Base-by-base conservation (phyloP, 2,797 vertebrate species). In the Danio aesculapii region DNA sequence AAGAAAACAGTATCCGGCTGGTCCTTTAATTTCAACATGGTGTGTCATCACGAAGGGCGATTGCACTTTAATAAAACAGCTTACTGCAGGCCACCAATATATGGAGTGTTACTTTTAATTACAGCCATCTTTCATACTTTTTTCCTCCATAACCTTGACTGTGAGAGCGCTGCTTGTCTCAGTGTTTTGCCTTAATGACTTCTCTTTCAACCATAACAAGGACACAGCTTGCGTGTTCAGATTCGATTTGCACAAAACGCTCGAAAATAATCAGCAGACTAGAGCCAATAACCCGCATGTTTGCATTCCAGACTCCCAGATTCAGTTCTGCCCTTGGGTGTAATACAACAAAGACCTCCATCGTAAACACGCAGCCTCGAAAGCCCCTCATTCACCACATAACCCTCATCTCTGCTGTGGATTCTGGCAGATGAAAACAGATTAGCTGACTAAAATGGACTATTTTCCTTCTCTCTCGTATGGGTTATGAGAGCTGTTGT, bases 241-340 rank as follows among this genome's bases (percentile, higher is more conserved):
- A 47, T 57, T 41, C 2, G n/a, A 49, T 62, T 58, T 5, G 10
- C 13, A 16, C 55, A 69, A 61, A 79, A 62, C 0, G 46, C 8
- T 58, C 11, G 30, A 30, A 62, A 68, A 82, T 75, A 84, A 64
- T 73, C 76, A 78, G 49, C 49, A 64, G 49, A 10, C 72, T 12
- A 50, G 57, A 82, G 41, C 55, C 52, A 67, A 75, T 66, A 19
- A 57, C 61, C 55, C 19, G 2, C 39, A 68, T 73, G 69, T 74
- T 79, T 85, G 46, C 75, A 77, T 81, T 86, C 75, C 77, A 55
- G 46, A 69, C 50, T 44, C 66, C 70, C 53, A 68, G 77, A 86
- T 39, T 43, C 59, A 84, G 61, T 70, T 77, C 16, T 77, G 69
- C 14, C 71, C 82, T 75, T 68, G 16, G 30, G 70, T 53, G 66